Base-by-base conservation (phyloP, 2,888 invertebrate species). In the Drosophila yooni region DNA sequence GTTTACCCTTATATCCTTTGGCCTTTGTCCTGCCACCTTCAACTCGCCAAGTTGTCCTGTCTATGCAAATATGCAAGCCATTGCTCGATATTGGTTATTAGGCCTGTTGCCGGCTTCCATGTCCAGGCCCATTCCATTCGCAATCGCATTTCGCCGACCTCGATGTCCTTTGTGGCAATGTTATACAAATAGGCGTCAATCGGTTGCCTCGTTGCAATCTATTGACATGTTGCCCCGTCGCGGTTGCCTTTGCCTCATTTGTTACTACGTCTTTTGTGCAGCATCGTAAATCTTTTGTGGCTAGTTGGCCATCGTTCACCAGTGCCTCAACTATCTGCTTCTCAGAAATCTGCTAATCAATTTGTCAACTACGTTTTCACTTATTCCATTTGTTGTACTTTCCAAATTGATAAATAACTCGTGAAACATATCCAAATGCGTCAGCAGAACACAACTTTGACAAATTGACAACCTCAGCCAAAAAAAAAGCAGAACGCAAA, bases 161-260 rank as follows among this genome's bases (percentile, higher is more conserved):
- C 70, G 64, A 48, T 71, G 65, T 74, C 67, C 75, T 67, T 88
- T 86, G 80, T 80, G 82, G 86, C 88, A 86, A 86, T 86, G 69
- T 86, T 83, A 88, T 86, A 88, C 85, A 88, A 88, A 82, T 63
- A 81, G 82, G 72, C 76, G 76, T 66, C 82, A 82, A 77, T 77
- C 82, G 65, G 74, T 79, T 78, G 27, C 15, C 46, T 58, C 59
- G 34, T 31, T 56, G 21, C 71, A 51, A 59, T 72, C 70, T 46
- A 70, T 70, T 70, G 70, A 70, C 65, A 70, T 58, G 25, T 77
- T 48, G 57, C 59, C 65, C 71, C 73, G 65, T 43, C 33, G 79
- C 67, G 77, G 80, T 80, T 72, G 75, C 76, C 71, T 71, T 70
- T 69, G 68, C 68, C 66, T 52, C 64, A 46, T 64, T 65, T 59